These are phyloP conservation scores for Enteromius afrohamiltoni DNA, from an alignment of 2,797 vertebrate species.

Conservation along the genomic window DNA sequence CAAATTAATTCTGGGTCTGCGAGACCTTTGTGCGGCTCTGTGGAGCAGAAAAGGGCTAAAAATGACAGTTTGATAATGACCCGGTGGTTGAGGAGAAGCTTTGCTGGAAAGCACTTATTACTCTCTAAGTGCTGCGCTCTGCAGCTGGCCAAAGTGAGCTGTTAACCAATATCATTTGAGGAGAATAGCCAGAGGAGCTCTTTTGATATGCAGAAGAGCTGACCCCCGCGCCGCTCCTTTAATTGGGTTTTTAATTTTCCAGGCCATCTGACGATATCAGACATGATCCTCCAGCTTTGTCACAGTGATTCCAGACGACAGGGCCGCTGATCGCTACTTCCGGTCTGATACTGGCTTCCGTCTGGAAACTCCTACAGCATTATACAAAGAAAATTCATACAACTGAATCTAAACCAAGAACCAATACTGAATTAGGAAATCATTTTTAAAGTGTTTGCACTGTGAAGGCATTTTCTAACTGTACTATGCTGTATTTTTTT, in stretches of 20 bases:
- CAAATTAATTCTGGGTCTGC: conserved; percentile 83
- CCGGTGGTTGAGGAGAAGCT: conserved; percentile 82
- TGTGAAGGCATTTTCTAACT: too few species aligned
- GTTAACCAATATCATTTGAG: conserved; percentile 99
- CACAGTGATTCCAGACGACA: conserved; percentile 91
- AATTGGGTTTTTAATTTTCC: conserved; percentile 99
- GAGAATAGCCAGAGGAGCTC: conserved; percentile 97
- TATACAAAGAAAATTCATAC: too few species aligned
- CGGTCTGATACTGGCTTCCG: too few species aligned
- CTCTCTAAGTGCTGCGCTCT: conserved; percentile 93
- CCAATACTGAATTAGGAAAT: neutral
- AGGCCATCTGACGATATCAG: conserved; percentile 99
- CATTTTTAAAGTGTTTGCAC: neutral
- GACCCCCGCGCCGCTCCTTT: conserved; percentile 98
- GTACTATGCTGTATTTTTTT: too few species aligned
- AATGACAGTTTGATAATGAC: conserved; percentile 92
- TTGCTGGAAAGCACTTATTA: conserved; percentile 93
- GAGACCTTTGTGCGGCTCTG: conserved; percentile 84
- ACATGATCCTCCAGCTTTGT: conserved; percentile 97
- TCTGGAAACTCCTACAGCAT: too few species aligned
- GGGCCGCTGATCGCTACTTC: conserved; percentile 61
- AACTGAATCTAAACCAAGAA: neutral
- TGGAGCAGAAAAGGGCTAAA: conserved; percentile 76
- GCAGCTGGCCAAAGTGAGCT: conserved; percentile 75
- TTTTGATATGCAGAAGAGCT: conserved; percentile 99